Evolutionary conservation across 1,140 invertebrate genomes (phyloP), one percentile per base, ranked within the genome.

Genomic region (Reticulitermes speratus): DNA sequence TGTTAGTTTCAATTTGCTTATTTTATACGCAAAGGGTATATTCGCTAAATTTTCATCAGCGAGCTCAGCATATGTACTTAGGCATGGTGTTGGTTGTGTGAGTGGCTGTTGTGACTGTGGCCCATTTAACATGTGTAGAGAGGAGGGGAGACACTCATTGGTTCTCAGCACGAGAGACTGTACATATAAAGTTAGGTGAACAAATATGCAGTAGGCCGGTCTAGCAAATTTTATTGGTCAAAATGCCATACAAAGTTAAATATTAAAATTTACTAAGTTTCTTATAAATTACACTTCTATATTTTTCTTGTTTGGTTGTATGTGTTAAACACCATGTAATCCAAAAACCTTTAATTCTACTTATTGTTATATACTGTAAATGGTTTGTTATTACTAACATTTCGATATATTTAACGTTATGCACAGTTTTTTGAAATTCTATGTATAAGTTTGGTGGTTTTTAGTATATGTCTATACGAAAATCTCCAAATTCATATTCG

Each of bases 401-500:
- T 75, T 75, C 65, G n/a, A 75, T 25, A 75, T 75, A 75, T 30
- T 75, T n/a, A 75, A 75, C 65, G 65, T 75, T 75, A 14, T 75
- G 65, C 65, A 55, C 52, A 55, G 19, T 21, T 55, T 55, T 21
- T 55, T 55, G 52, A 55, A 55, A 55, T 55, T 55, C 19, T 55
- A 55, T 55, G 19, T 21, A 19, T 55, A 55, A 16, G 52, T 55
- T 55, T 55, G 52, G 52, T 55, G 3, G 19, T 19, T 55, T 55
- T 55, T 55, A 16, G 19, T 55, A 55, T 55, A 55, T 16, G 9
- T 55, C 3, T 55, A 55, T 21, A 55, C 19, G 52, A 55, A 55
- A 55, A 21, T 16, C 19, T 55, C 52, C 19, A 55, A 55, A 55
- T 55, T 55, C 5, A 21, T 55, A 55, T 55, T 55, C 19, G 14